Evolutionary conservation across 1,140 invertebrate species (phyloP), one percentile per base, ranked within the genome.

Genomic region (Aphelenchoides besseyi): DNA sequence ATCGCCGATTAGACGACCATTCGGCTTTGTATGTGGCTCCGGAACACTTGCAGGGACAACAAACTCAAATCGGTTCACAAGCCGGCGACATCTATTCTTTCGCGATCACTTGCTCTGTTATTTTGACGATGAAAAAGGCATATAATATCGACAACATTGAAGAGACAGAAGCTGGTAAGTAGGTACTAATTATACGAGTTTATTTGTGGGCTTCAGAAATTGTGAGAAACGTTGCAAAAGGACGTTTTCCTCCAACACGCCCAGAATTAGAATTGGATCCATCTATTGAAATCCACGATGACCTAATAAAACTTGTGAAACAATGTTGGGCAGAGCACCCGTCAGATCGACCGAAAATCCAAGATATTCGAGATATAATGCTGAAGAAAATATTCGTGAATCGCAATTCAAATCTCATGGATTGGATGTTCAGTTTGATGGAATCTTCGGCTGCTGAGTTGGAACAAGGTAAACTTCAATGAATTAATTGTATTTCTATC

Each of bases 31-130:
- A 48, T n/a, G 33, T 70, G 1, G 67, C 67, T 3, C 67, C 67
- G 1, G 67, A 69, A 69, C 57, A 29, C 1, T 26, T 69, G 1
- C 67, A 67, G 5, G 62, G 67, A n/a, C 57, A 71, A 70, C 61
- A 68, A 8, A 69, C 18, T 37, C 1, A 36, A 66, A 30, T 68
- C 67, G 67, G 67, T 29, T 23, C 67, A 12, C 29, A 70, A 72
- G 68, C 9, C 9, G 68, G 68, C 9, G 68, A 70, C 12, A 72
- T 70, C 30, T 70, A 73, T 48, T 41, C 33, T 16, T 9, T 70
- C 8, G 68, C 70, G 9, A 72, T 70, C 32, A 36, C 32, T 33
- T 71, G 68, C 30, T 71, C 68, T 1, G 68, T 61, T n/a, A 69
- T 70, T 72, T n/a, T 70, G 12, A 70, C 68, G 0, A 30, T 16